These are phyloP conservation scores for Meteorus colon DNA, from an alignment of 2,888 invertebrate species.

Conservation along the genomic window DNA sequence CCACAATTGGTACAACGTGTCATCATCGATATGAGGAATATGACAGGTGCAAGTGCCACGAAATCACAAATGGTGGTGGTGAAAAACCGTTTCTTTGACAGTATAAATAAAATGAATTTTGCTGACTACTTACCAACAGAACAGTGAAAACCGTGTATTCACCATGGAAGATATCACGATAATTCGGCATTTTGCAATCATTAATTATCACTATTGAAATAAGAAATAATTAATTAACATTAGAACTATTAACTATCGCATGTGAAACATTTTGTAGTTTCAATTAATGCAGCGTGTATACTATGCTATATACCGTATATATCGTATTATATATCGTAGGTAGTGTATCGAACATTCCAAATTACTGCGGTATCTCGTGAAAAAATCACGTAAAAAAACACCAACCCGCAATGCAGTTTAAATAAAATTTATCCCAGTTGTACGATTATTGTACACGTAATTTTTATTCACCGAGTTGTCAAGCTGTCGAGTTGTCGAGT, in stretches of 20 bases:
- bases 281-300: slow-evolving; percentile 17
- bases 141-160: slow-evolving; percentile 67
- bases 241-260: slow-evolving; percentile 33
- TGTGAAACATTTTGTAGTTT: background rate
- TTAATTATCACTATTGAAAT: slow-evolving; percentile 61
- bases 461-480: background rate
- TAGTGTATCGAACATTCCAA: too few species aligned
- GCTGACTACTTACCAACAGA: slow-evolving; percentile 69
- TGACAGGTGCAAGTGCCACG: slow-evolving; percentile 45
- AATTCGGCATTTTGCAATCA: slow-evolving; percentile 67
- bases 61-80: background rate
- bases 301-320: background rate
- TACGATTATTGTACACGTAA: too few species aligned
- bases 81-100: background rate
- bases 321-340: too few species aligned
- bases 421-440: too few species aligned
- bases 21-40: slow-evolving; percentile 36
- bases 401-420: too few species aligned
- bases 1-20: slow-evolving; percentile 52
- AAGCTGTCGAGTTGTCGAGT: too few species aligned
- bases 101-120: slow-evolving; percentile 34
- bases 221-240: slow-evolving; percentile 60
- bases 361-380: background rate
- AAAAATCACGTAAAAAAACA: background rate
- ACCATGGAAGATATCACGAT: slow-evolving; percentile 62